Base-by-base conservation (phyloP, 2,113 vertebrate genomes). In the Nerophis ophidion region DNA sequence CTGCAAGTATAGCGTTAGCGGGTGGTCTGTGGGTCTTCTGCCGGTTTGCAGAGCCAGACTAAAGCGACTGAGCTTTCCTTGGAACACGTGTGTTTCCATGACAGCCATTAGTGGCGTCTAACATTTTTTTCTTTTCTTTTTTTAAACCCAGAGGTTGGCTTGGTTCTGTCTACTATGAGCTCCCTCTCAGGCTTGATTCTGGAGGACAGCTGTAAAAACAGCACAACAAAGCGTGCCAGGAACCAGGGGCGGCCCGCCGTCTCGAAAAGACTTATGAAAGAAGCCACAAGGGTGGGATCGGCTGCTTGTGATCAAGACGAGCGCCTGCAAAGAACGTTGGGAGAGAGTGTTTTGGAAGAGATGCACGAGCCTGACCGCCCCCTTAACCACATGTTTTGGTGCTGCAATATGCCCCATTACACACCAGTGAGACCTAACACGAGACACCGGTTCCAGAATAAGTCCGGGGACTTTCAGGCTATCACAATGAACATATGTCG, bases 361-460 rank as follows among this genome's bases (percentile, higher is more conserved):
- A 12, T 57, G 55, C n/a, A 38, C 7, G 40, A 61, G 60, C 40
- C 38, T 8, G 0, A 9, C 42, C 54, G 36, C 72, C 70, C 57
- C 66, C 76, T 40, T 36, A 17, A 57, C 69, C 71, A 79, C 73
- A 81, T 80, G 56, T 64, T 68, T 15, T 13, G n/a, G 36, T 59
- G 46, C 78, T 36, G 51, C 54, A 50, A 48, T 38, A 38, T 36
- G 66, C n/a, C 51, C 67, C 57, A 66, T 61, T 70, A 44, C 57
- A 48, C 56, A 65, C 61, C 38, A 64, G 45, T 38, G 56, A 80
- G 48, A 72, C 70, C 59, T 52, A 51, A 63, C 44, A 77, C 15
- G 33, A 4, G 53, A 58, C 51, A 60, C 48, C 56, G 33, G 45
- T 60, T 48, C 63, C 1, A 9, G 55, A 35, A 44, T 57, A 57